Base-by-base conservation (phyloP, 2,113 vertebrate species). In the Puntigrus tetrazona region DNA sequence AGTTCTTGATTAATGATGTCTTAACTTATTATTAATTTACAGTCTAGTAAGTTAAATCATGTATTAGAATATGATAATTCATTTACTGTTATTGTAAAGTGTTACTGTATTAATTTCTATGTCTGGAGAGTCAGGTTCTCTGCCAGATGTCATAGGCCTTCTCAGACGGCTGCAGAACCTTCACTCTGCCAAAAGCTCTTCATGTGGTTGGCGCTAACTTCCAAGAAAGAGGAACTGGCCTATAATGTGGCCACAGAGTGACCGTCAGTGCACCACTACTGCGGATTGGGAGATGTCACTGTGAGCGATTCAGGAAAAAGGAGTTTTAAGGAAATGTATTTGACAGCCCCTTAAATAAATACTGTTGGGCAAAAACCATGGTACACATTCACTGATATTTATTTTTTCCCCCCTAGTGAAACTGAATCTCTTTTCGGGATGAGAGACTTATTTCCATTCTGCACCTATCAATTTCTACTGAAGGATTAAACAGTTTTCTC, bases 381-480 rank as follows among this genome's bases (percentile, higher is more conserved):
- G 74, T 85, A 82, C 67, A 70, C 85, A 85, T 90, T 90, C 88
- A 90, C 83, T 90, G 75, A 90, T 92, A 91, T 93, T 91, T 92
- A 91, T 92, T 89, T 87, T 90, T 90, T 90, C 85, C 72, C 73
- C 13, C 85, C 78, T 86, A 85, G 88, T 72, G 87, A 81, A 88
- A 63, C 27, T 89, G 83, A 83, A 90, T 92, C 75, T 82, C 86
- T 85, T 89, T 89, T 91, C 76, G 78, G 78, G 88, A 92, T 86
- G 86, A 91, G 83, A 89, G 89, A 88, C 90, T 87, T 91, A 91
- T 92, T 92, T 92, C 91, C 91, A 93, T 92, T 86, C 74, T 87
- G 86, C 88, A 90, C 90, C 90, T 91, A 93, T 94, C 91, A 89
- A 85, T 93, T 94, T 94, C 90, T 91, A 87, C 90, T 89, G 86